Evolutionary conservation across 1,140 invertebrate species (phyloP).

Genomic region (Batillaria attramentaria): DNA sequence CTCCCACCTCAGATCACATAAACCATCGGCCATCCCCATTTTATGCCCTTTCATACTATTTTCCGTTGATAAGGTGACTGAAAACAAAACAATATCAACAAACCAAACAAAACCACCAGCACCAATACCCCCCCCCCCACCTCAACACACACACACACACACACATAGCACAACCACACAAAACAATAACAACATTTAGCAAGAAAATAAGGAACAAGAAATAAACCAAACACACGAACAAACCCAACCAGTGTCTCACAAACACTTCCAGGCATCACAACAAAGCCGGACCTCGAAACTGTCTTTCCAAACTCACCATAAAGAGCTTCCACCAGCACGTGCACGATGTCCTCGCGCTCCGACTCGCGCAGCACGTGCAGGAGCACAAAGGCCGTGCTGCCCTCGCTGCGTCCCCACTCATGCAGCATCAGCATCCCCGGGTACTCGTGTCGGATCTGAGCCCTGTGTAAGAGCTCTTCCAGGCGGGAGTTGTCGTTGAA

Average conservation of each 20-base stretch:
- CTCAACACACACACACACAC: no score
- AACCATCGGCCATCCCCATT: no score
- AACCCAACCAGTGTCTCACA: background rate
- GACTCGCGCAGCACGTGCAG: constrained; percentile 26
- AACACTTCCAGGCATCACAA: background rate
- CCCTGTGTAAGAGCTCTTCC: constrained; percentile 6
- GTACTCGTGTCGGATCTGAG: background rate
- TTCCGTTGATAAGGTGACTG: background rate
- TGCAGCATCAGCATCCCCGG: constrained; percentile 28
- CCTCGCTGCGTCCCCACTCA: background rate
- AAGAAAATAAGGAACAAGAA: background rate
- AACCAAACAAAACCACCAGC: background rate
- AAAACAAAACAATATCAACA: background rate
- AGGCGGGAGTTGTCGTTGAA: constrained; percentile 18
- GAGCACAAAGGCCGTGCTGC: constrained; percentile 24
- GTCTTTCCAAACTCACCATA: background rate
- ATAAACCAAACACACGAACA: background rate
- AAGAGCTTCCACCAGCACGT: constrained; percentile 11
- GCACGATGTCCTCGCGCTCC: constrained; percentile 13
- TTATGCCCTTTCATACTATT: background rate
- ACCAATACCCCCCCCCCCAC: no score
- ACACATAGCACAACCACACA: background rate
- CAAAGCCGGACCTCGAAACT: background rate
- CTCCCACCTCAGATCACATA: background rate
- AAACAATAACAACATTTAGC: background rate